Conservation (phyloP, 2,888 invertebrate species). For the Mythimna impura region DNA sequence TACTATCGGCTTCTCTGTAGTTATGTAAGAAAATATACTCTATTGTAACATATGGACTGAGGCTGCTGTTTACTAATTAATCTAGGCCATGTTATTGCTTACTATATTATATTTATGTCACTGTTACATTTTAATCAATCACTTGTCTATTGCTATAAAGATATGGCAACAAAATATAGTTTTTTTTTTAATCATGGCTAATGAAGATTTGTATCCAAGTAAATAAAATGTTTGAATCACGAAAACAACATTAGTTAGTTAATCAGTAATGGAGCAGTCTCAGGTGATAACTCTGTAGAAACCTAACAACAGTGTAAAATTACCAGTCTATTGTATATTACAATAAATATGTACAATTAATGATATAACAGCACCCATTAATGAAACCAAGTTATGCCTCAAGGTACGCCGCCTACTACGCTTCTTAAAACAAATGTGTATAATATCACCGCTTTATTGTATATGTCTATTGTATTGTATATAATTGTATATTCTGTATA, state of each 20-base stretch:
- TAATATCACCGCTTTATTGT: constrained; percentile 84
- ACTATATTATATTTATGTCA: constrained; percentile 48
- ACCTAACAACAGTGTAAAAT: constrained; percentile 89
- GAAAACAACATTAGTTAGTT: constrained; percentile 48
- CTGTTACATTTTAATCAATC: constrained; percentile 33
- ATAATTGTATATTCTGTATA: constrained; percentile 82
- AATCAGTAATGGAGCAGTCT: constrained; percentile 72
- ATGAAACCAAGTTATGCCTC: constrained; percentile 80
- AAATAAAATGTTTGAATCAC: constrained; percentile 53
- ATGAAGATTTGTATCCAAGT: constrained; percentile 45
- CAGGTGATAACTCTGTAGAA: constrained; percentile 87
- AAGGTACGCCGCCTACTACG: constrained; percentile 80
- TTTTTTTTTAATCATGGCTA: constrained; percentile 16
- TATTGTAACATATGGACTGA: constrained; percentile 85
- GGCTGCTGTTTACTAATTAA: constrained; percentile 66
- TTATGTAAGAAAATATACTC: constrained; percentile 89
- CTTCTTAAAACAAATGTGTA: constrained; percentile 81
- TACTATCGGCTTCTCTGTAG: constrained; percentile 86
- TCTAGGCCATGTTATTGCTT: constrained; percentile 43
- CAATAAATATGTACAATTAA: constrained; percentile 90
- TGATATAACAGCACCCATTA: constrained; percentile 89
- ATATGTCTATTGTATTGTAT: constrained; percentile 77
- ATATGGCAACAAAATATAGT: constrained; percentile 34
- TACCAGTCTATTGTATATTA: constrained; percentile 90
- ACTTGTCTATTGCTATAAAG: constrained; percentile 39